A percentile compares a stretch with the other conserved stretches of the same genome.
Evolutionary conservation across 2,113 vertebrate genomes (phyloP).

Genomic region (Chinchilla lanigera): DNA sequence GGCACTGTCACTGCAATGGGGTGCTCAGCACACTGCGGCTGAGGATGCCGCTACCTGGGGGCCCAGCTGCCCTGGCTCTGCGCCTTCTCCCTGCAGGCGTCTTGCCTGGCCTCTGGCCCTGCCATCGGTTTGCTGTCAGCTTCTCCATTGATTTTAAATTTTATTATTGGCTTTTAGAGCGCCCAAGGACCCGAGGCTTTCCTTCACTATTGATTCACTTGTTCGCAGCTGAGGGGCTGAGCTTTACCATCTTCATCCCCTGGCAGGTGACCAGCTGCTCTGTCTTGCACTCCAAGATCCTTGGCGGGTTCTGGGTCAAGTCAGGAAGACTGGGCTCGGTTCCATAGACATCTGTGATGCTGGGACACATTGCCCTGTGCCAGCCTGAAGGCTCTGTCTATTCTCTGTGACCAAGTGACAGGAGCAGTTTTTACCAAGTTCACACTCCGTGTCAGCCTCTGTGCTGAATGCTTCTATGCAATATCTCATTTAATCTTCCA

Average conservation of each 20-base stretch:
- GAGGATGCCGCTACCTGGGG: neutral
- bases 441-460: neutral
- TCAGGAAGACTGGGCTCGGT: neutral
- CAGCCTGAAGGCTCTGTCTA: neutral
- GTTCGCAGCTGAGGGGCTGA: constrained; percentile 68
- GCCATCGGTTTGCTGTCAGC: constrained; percentile 72
- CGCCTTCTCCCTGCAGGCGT: constrained; percentile 59
- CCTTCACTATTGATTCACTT: constrained; percentile 70
- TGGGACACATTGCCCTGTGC: neutral
- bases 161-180: constrained; percentile 79
- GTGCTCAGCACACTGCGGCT: constrained; percentile 65
- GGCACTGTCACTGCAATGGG: constrained; percentile 50
- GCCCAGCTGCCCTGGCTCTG: neutral
- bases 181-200: constrained; percentile 67
- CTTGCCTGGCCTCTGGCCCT: constrained; percentile 13
- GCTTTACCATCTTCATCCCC: constrained; percentile 74
- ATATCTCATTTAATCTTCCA: neutral
- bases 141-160: constrained; percentile 84
- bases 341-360: fast-evolving
- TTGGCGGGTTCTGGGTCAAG: constrained; percentile 18
- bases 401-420: neutral
- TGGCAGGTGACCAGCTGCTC: constrained; percentile 59
- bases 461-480: neutral
- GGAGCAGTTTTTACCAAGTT: neutral
- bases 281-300: neutral